Evolutionary conservation across 2,113 vertebrate genomes (phyloP), one percentile per base, ranked within the genome.

Genomic region (Stegastes partitus): DNA sequence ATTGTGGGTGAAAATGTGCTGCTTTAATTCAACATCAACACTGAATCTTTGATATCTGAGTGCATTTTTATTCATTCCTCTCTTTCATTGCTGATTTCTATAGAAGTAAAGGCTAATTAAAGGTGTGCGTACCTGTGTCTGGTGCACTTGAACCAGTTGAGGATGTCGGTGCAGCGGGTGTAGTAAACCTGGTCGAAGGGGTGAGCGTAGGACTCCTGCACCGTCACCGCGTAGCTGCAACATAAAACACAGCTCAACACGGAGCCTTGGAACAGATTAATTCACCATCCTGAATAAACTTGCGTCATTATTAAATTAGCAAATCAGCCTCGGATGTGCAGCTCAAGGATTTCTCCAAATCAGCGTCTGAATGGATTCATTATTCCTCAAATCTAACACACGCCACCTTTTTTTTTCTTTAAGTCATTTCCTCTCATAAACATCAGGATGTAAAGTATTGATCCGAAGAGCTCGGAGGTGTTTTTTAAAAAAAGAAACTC

Each of bases 141-240:
- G 63, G 97, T 98, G 84, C 97, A 98, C 82, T 98, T 98, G 95
- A 98, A 98, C 97, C 97, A 98, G 95, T 97, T 98, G 76, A 98
- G 96, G 88, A 98, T 98, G 89, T 98, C 97, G 2, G 97, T 97
- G 89, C 97, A 98, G 84, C 96, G 94, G 2, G 97, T 97, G 71
- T 98, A 98, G 89, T 97, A 98, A 88, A 98, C 96, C 93, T 98
- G 97, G 87, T 98, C 97, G 1, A 97, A 98, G 0, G 97, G 97
- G 49, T 98, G 97, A 3, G 97, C 96, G 0, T 98, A 98, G 0
- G 97, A 98, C 80, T 98, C 97, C 93, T 98, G 97, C 19, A 98
- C 96, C 0, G 97, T 98, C 89, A 98, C 96, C 0, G 97, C 96
- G 0, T 98, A 98, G 87, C 97, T 98, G 79, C 21, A 42, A 42